Conservation (phyloP, 2,113 vertebrate genomes). For the Vimba vimba region DNA sequence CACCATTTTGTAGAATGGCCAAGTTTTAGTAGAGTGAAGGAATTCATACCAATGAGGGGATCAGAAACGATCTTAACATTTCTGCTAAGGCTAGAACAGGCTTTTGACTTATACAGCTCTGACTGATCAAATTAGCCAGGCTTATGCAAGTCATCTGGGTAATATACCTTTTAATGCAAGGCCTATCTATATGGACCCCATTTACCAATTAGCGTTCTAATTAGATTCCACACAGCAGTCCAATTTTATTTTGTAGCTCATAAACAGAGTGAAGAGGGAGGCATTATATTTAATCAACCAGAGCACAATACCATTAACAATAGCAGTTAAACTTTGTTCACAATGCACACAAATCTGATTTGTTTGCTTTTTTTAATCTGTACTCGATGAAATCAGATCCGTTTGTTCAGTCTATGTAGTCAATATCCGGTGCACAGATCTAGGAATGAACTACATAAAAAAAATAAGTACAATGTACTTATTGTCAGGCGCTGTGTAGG, state of each 20-base stretch:
- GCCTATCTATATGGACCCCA: slow-evolving; percentile 32
- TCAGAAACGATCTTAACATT: neutral
- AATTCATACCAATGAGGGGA: slow-evolving; percentile 1
- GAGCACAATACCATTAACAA: neutral
- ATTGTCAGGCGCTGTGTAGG: too few relatives aligned
- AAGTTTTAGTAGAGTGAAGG: neutral
- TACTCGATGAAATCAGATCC: neutral
- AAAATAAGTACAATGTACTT: too few relatives aligned
- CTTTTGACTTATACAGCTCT: neutral
- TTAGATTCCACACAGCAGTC: neutral
- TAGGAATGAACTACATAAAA: too few relatives aligned
- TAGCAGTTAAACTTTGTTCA: neutral
- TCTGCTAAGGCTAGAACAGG: neutral
- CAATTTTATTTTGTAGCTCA: neutral
- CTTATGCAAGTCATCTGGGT: slow-evolving; percentile 14
- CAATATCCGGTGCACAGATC: neutral
- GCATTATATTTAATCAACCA: slow-evolving; percentile 7
- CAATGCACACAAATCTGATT: neutral
- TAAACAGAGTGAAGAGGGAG: neutral
- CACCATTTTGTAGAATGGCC: neutral
- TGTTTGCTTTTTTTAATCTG: neutral
- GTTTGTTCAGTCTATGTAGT: neutral
- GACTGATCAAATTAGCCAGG: slow-evolving; percentile 11
- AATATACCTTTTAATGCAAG: slow-evolving; percentile 11
- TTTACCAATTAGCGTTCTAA: slow-evolving; percentile 23